phyloP scores from a whole-genome alignment of 1,140 invertebrate genomes.

The Thaumetopoea pityocampa region DNA sequence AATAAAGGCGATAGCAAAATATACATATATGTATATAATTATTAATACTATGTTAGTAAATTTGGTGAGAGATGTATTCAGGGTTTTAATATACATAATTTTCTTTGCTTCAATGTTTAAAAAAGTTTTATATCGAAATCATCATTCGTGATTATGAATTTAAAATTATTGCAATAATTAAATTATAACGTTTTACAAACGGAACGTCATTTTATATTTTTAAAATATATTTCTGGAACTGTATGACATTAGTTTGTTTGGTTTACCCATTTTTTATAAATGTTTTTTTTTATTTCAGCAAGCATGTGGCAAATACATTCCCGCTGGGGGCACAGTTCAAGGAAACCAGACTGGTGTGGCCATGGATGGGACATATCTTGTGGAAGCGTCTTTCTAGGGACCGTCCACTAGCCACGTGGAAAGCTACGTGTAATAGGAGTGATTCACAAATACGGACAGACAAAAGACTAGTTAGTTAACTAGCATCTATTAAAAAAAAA shows the following conservation, averaged over 20 bases:
- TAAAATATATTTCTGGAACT: too few relatives aligned
- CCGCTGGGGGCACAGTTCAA: slow-evolving; percentile 84
- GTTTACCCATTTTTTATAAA: slow-evolving; percentile 7
- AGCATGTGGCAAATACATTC: slow-evolving; percentile 89
- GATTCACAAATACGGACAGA: slow-evolving; percentile 9
- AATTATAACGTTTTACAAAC: too few relatives aligned
- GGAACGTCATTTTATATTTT: too few relatives aligned
- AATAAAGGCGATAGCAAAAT: too few relatives aligned
- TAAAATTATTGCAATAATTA: too few relatives aligned
- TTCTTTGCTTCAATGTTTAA: too few relatives aligned
- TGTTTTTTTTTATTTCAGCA: slow-evolving; percentile 74
- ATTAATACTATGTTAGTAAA: slow-evolving; percentile 1
- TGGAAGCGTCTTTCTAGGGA: slow-evolving; percentile 87
- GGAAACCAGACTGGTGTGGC: slow-evolving; percentile 86
- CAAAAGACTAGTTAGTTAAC: slow-evolving; percentile 6
- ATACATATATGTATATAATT: slow-evolving; percentile 1
- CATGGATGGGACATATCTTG: slow-evolving; percentile 88
- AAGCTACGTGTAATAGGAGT: slow-evolving; percentile 49
- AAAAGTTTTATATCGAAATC: too few relatives aligned
- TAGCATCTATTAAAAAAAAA: slow-evolving; percentile 16
- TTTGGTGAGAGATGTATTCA: too few relatives aligned
- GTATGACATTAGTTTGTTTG: too few relatives aligned
- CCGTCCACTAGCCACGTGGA: slow-evolving; percentile 54
- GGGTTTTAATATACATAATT: too few relatives aligned
- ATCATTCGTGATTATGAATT: too few relatives aligned